A percentile compares a stretch with the other conserved stretches of the same genome.
Conservation (phyloP, 2,888 invertebrate genomes). For the Stenoptilia bipunctidactyla region DNA sequence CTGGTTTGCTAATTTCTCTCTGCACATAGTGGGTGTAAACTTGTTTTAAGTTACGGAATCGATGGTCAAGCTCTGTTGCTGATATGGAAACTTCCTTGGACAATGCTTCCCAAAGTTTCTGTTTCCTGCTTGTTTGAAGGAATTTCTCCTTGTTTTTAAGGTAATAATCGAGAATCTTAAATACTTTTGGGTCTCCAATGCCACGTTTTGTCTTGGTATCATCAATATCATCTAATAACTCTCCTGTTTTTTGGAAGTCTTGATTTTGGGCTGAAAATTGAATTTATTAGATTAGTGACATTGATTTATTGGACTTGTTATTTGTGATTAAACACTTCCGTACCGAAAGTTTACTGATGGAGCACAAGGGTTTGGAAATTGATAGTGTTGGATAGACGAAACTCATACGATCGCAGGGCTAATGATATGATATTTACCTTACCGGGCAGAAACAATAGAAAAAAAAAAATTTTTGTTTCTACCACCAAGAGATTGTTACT, state of each 20-base stretch:
- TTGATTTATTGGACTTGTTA: no score
- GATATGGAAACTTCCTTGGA: slow-evolving; percentile 39
- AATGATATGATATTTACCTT: no score
- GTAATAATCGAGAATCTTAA: slow-evolving; percentile 51
- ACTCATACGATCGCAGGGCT: no score
- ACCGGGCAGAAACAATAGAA: no score
- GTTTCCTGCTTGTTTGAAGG: slow-evolving; percentile 30
- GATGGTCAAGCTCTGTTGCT: slow-evolving; percentile 43
- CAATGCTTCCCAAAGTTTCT: slow-evolving; percentile 37
- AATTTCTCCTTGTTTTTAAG: slow-evolving; percentile 53
- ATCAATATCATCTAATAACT: slow-evolving; percentile 28
- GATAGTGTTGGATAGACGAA: no score
- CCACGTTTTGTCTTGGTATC: slow-evolving; percentile 22
- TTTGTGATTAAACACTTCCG: no score
- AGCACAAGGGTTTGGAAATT: no score
- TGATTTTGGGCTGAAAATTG: slow-evolving; percentile 15
- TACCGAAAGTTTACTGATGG: no score
- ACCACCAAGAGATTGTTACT: no score
- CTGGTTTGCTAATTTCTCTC: slow-evolving; percentile 50
- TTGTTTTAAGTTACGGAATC: slow-evolving; percentile 50
- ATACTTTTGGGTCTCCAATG: slow-evolving; percentile 36
- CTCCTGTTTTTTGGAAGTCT: slow-evolving; percentile 23
- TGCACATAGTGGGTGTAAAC: slow-evolving; percentile 45
- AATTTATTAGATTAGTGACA: no score
- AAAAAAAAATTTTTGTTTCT: no score